Evolutionary conservation across 2,113 vertebrate species (phyloP), one percentile per base, ranked within the genome.

Genomic region (Entomyzon cyanotis): DNA sequence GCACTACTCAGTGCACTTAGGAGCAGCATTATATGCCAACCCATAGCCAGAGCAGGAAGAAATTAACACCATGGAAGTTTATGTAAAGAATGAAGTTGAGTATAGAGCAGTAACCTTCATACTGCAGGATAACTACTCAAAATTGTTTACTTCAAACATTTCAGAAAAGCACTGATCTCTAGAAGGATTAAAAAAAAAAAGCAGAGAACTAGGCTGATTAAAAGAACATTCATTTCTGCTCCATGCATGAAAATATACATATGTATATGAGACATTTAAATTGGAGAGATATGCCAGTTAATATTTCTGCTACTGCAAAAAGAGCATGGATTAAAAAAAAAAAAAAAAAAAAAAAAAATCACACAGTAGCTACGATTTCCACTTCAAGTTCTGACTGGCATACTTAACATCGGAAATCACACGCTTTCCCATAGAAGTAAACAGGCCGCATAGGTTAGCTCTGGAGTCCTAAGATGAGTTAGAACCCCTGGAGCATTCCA

Each of bases 181-280:
- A 53, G 5, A 13, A 52, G 21, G 33, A 62, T 46, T 79, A 31
- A 71, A 55, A 15, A 1, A 5, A 28, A 55, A 63, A 37, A 0
- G 4, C 39, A 60, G 30, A 80, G 16, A 88, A 88, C 64, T 0
- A 6, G 41, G 52, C 39, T 55, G 9, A 81, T 88, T 60, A 94
- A 94, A 95, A 88, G 82, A 87, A 62, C 85, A 93, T 94, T 77
- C 69, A 86, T 42, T 88, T 90, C 35, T 93, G 59, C 50, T 94
- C n/a, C 30, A 50, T 15, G 71, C 6, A 65, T 7, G 16, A 83
- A 55, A 87, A 76, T 12, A 82, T 14, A 56, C 39, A 22, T 85
- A 95, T 84, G 95, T 25, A 96, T 82, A 88, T 46, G 60, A 86
- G 89, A 93, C 86, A 95, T 92, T 93, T 92, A 74, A 70, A 70